phyloP scores from a whole-genome alignment of 2,888 invertebrate genomes.

The Pteria penguin region DNA sequence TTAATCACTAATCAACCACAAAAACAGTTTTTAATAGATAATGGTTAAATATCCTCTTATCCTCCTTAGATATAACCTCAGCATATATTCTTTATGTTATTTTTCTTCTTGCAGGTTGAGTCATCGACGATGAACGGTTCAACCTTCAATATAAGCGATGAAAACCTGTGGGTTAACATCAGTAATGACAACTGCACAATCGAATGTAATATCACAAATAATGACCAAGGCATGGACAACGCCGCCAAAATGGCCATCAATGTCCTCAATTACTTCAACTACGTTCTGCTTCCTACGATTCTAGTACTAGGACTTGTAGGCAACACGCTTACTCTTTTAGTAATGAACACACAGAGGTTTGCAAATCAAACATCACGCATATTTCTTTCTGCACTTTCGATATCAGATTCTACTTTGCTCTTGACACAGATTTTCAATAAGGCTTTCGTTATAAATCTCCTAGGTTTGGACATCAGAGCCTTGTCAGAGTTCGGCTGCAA shows the following conservation, averaged over 20 bases:
- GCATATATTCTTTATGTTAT: no score
- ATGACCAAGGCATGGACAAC: background rate
- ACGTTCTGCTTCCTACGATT: conserved; percentile 52
- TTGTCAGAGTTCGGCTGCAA: conserved; percentile 55
- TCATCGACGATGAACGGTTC: no score
- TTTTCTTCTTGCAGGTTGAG: no score
- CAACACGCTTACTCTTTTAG: conserved; percentile 55
- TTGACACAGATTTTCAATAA: conserved; percentile 62
- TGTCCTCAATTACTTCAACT: conserved; percentile 44
- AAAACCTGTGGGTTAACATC: no score
- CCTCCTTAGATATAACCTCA: no score
- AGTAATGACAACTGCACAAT: no score
- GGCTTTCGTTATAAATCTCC: conserved; percentile 50
- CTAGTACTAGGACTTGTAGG: conserved; percentile 56
- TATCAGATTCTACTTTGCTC: conserved; percentile 59
- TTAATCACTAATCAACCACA: no score
- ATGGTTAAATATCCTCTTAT: no score
- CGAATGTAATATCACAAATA: background rate
- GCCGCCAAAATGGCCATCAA: conserved; percentile 9
- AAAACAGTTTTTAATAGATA: no score
- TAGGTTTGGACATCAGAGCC: conserved; percentile 57
- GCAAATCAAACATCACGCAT: conserved; percentile 50
- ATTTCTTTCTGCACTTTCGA: conserved; percentile 57
- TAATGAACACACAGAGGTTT: conserved; percentile 56
- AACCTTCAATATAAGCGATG: no score